These are phyloP conservation scores for Xiphydria camelus DNA, from an alignment of 2,888 invertebrate species.

Conservation along the genomic window DNA sequence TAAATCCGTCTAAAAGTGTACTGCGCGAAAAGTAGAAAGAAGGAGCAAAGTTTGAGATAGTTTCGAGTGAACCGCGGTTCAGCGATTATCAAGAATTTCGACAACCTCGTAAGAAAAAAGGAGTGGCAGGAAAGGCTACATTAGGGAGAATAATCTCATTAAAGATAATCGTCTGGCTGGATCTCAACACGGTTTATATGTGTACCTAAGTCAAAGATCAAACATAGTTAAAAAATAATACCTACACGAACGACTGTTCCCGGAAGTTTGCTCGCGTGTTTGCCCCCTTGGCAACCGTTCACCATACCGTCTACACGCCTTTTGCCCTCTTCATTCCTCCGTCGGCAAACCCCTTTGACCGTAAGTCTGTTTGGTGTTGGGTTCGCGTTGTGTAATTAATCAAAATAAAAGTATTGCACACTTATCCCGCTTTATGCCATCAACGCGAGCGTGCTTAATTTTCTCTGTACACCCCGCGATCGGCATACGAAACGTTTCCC, in stretches of 20 bases:
- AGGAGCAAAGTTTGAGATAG: too few species aligned
- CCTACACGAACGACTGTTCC: constrained; percentile 17
- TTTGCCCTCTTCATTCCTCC: too few species aligned
- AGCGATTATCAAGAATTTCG: too few species aligned
- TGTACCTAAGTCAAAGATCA: constrained; percentile 19
- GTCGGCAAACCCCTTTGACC: constrained; percentile 14
- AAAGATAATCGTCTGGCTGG: constrained; percentile 20
- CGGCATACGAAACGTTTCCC: too few species aligned
- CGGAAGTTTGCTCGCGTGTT: constrained; percentile 28
- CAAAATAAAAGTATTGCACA: constrained; percentile 10
- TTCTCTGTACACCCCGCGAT: too few species aligned
- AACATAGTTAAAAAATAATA: constrained; percentile 35
- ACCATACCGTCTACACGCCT: not conserved
- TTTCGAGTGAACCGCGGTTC: too few species aligned
- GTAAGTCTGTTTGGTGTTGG: not conserved
- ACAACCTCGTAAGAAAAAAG: too few species aligned
- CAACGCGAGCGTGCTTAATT: too few species aligned
- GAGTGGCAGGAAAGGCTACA: too few species aligned
- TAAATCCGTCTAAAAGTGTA: too few species aligned
- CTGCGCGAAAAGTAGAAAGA: too few species aligned
- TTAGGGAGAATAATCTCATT: constrained; percentile 7
- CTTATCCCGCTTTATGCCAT: not conserved
- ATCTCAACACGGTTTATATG: constrained; percentile 13
- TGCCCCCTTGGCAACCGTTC: constrained; percentile 12
- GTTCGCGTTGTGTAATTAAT: constrained; percentile 23